phyloP scores from a whole-genome alignment of 2,113 vertebrate genomes.

The Antechinus stuartii region DNA sequence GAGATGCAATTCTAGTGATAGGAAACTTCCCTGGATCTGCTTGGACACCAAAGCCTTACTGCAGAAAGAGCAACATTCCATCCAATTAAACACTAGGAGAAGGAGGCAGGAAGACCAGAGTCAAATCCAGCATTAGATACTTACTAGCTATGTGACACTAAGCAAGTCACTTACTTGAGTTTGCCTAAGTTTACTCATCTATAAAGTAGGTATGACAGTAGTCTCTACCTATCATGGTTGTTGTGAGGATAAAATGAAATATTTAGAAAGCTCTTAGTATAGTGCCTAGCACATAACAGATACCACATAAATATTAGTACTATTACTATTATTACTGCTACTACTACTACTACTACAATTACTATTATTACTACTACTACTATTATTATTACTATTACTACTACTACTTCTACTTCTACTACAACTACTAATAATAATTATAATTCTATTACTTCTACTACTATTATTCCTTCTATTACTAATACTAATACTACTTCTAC shows the following conservation, averaged over 20 bases:
- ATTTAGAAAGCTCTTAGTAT: not conserved
- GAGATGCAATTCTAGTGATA: not conserved
- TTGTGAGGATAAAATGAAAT: not conserved
- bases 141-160: not conserved
- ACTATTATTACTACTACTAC: too few species aligned
- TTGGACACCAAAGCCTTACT: not conserved
- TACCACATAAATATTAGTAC: not conserved
- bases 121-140: not conserved
- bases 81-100: not conserved
- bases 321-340: too few species aligned
- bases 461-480: too few species aligned
- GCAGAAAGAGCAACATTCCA: not conserved
- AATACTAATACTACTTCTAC: too few species aligned
- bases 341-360: too few species aligned
- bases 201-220: not conserved
- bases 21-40: not conserved
- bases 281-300: not conserved
- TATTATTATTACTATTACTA: too few species aligned
- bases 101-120: not conserved
- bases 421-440: too few species aligned
- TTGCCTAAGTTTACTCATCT: not conserved
- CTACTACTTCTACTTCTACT: too few species aligned
- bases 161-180: not conserved
- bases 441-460: too few species aligned
- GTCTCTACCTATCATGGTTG: not conserved